Evolutionary conservation across 2,888 invertebrate species (phyloP).

Genomic region (Diarsia brunnea): DNA sequence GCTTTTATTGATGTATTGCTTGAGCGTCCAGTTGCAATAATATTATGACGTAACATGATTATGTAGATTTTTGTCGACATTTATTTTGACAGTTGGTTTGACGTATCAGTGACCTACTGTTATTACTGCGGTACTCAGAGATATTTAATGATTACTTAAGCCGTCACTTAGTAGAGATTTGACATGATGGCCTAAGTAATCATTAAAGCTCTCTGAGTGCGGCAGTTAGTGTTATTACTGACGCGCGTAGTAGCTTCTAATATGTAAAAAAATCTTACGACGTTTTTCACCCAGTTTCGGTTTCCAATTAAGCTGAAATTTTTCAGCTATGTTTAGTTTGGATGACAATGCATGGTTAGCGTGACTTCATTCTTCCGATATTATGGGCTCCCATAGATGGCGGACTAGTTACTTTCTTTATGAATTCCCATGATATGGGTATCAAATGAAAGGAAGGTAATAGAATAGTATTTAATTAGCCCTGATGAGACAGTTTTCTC

Average conservation of each 20-base stretch:
- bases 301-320: not conserved
- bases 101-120: not conserved
- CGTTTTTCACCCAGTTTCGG: not conserved
- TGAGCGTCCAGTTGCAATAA: not conserved
- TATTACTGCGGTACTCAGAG: too few relatives aligned
- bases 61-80: not conserved
- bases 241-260: not conserved
- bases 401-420: too few relatives aligned
- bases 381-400: too few relatives aligned
- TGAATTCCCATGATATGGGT: too few relatives aligned
- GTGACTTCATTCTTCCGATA: too few relatives aligned
- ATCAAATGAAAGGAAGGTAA: too few relatives aligned
- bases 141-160: too few relatives aligned
- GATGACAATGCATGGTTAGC: not conserved
- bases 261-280: not conserved
- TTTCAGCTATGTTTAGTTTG: not conserved
- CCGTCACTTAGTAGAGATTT: too few relatives aligned
- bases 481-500: not conserved
- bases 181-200: too few relatives aligned
- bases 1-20: conserved; percentile 1
- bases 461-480: not conserved
- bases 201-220: too few relatives aligned
- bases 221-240: too few relatives aligned
- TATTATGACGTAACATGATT: not conserved
- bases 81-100: not conserved